phyloP scores from a whole-genome alignment of 2,888 invertebrate species.

The Cacoxenus indagator region DNA sequence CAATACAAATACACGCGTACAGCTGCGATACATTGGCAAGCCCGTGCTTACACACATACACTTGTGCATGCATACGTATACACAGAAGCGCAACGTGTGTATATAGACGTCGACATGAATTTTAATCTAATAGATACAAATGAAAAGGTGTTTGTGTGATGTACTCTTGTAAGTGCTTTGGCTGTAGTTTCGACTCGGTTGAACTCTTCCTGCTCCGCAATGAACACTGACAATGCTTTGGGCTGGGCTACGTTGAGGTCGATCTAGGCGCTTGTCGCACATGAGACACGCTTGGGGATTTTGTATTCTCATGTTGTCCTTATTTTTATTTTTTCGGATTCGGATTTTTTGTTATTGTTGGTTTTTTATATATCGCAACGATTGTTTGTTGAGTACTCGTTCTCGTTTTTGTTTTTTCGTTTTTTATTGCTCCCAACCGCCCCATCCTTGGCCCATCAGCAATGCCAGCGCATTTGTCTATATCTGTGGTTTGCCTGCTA shows the following conservation, averaged over 20 bases:
- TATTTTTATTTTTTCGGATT: conserved; percentile 34
- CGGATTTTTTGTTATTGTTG: conserved; percentile 30
- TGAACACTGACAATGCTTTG: neutral
- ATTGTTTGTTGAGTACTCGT: conserved; percentile 31
- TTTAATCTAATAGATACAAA: conserved; percentile 71
- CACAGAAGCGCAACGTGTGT: conserved; percentile 23
- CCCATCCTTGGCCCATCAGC: conserved; percentile 38
- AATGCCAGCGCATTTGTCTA: conserved; percentile 26
- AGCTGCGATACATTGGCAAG: neutral
- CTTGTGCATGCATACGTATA: conserved; percentile 19
- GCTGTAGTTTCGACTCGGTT: conserved; percentile 31
- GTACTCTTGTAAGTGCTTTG: conserved; percentile 50
- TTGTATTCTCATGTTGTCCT: conserved; percentile 30
- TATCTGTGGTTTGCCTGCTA: conserved; percentile 34
- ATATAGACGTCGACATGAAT: conserved; percentile 60
- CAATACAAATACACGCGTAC: neutral
- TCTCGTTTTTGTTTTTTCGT: conserved; percentile 42
- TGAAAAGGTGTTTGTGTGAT: conserved; percentile 64
- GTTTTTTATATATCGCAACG: neutral
- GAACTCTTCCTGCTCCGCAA: conserved; percentile 36
- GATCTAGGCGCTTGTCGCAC: conserved; percentile 31
- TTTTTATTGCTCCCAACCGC: conserved; percentile 62
- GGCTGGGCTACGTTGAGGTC: conserved; percentile 27
- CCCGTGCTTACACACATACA: neutral
- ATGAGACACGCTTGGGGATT: conserved; percentile 19